Evolutionary conservation across 2,113 vertebrate genomes (phyloP).

Genomic region (Chlamydotis undulata): DNA sequence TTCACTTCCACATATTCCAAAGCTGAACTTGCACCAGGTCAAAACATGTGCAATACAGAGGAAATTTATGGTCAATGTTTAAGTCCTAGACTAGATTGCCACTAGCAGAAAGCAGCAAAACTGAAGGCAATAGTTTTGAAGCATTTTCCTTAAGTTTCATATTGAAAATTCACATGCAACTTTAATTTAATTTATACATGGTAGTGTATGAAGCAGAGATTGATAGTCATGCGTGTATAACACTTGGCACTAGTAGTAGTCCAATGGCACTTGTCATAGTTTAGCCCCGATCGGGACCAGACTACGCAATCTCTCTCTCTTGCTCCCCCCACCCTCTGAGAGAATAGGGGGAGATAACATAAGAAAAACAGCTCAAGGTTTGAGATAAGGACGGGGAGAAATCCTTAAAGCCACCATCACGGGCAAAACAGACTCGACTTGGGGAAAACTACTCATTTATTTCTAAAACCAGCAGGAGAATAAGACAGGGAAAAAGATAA

Average conservation of each 20-base stretch:
- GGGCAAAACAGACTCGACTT: too few relatives aligned
- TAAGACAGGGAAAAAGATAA: too few relatives aligned
- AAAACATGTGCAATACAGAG: background rate
- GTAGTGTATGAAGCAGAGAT: background rate
- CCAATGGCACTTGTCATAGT: background rate
- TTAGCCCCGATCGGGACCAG: too few relatives aligned
- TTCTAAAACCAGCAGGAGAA: too few relatives aligned
- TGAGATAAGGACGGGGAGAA: too few relatives aligned
- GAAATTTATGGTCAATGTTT: background rate
- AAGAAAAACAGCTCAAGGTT: too few relatives aligned
- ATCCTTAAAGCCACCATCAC: too few relatives aligned
- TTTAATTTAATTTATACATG: background rate
- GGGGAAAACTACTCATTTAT: too few relatives aligned
- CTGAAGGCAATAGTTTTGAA: background rate
- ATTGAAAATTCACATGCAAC: background rate
- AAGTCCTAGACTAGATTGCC: background rate
- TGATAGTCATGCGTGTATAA: background rate
- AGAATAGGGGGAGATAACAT: too few relatives aligned
- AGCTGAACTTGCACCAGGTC: background rate
- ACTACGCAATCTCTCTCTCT: too few relatives aligned
- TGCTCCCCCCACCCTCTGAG: too few relatives aligned
- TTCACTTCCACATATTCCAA: background rate
- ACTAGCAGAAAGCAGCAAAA: background rate
- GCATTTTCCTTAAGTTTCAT: background rate
- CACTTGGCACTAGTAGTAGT: background rate